Evolutionary conservation across 2,888 invertebrate genomes (phyloP).

Genomic region (Scrobipalpa costella): DNA sequence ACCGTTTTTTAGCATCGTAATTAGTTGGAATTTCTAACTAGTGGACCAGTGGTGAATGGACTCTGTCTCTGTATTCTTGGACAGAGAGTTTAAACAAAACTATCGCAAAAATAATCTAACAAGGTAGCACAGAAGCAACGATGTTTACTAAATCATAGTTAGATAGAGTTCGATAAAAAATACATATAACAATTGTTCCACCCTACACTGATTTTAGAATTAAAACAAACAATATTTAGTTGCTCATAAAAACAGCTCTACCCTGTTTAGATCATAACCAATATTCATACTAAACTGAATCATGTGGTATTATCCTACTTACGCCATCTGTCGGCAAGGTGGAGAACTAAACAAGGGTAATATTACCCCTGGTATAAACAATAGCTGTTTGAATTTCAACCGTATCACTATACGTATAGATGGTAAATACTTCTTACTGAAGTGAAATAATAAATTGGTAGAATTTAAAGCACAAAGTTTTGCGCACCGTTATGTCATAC

Average conservation of each 20-base stretch:
- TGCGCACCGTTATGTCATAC: not conserved
- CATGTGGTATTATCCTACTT: constrained; percentile 59
- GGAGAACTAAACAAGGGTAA: constrained; percentile 38
- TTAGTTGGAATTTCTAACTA: too few relatives aligned
- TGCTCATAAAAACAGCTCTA: constrained; percentile 53
- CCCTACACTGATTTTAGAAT: constrained; percentile 10
- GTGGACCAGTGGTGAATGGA: too few relatives aligned
- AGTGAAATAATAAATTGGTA: not conserved
- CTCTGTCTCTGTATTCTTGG: too few relatives aligned
- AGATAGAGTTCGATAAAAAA: too few relatives aligned
- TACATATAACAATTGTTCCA: too few relatives aligned
- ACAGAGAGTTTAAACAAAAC: too few relatives aligned
- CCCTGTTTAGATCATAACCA: constrained; percentile 54
- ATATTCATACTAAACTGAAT: constrained; percentile 45
- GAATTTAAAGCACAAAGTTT: not conserved
- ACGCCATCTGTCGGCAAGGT: constrained; percentile 68
- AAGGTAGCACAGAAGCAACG: too few relatives aligned
- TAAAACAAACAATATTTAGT: constrained; percentile 58
- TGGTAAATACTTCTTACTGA: not conserved
- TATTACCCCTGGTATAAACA: not conserved
- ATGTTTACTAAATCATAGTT: too few relatives aligned
- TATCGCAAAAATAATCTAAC: too few relatives aligned
- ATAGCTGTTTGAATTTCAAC: not conserved
- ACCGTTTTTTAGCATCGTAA: too few relatives aligned
- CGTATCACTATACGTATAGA: not conserved